Conservation (phyloP, 2,113 vertebrate species). For the Ciconia stormi region DNA sequence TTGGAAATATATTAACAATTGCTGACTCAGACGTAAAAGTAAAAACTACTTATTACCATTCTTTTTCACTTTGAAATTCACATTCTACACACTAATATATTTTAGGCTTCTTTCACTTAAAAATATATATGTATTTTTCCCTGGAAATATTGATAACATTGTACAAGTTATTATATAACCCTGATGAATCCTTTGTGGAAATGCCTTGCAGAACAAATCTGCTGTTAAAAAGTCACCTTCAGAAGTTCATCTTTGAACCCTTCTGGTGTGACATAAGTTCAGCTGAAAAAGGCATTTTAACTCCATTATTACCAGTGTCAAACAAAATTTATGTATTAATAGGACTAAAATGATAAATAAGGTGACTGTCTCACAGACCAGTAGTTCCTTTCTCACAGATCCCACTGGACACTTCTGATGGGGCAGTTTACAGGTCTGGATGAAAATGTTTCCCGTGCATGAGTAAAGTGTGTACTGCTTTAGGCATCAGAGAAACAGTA, state of each 20-base stretch:
- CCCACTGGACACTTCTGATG: not conserved
- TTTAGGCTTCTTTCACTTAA: not conserved
- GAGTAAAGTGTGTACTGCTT: fast-evolving
- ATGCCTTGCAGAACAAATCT: not conserved
- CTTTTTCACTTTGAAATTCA: not conserved
- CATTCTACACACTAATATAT: not conserved
- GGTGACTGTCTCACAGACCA: not conserved
- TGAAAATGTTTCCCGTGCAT: not conserved
- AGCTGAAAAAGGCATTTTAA: slow-evolving; percentile 4
- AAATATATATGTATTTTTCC: not conserved
- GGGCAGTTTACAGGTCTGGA: not conserved
- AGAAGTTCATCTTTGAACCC: slow-evolving; percentile 24
- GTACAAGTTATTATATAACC: not conserved
- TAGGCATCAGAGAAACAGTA: not conserved
- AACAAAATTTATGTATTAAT: not conserved
- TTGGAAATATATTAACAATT: not conserved
- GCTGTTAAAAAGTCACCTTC: slow-evolving; percentile 24
- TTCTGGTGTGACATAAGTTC: not conserved
- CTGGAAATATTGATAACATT: not conserved
- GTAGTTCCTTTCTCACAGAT: not conserved
- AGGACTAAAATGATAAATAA: not conserved
- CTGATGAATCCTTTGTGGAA: not conserved
- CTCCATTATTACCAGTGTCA: not conserved
- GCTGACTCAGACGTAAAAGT: not conserved
- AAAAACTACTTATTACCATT: not conserved